A percentile compares a stretch with the other conserved stretches of the same genome.
phyloP scores from a whole-genome alignment of 1,140 invertebrate genomes.

The Bacillus rossius region DNA sequence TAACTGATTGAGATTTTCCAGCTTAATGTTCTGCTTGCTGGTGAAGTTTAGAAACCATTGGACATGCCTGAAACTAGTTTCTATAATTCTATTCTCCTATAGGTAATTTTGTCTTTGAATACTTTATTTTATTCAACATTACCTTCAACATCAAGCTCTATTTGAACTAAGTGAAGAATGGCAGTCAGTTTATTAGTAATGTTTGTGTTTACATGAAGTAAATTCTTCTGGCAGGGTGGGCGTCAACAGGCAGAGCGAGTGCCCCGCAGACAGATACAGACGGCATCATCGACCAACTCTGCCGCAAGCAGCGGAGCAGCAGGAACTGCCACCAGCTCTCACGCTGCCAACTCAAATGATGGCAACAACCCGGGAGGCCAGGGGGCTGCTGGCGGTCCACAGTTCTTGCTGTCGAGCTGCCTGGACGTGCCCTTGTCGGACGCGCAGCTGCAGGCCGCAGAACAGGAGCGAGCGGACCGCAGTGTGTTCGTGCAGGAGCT shows the following conservation, averaged over 20 bases:
- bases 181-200: too few relatives aligned
- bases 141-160: too few relatives aligned
- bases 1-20: too few relatives aligned
- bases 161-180: too few relatives aligned
- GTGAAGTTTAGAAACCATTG: too few relatives aligned
- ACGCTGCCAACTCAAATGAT: slow-evolving; percentile 12
- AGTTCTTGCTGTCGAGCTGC: slow-evolving; percentile 57
- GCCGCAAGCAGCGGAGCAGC: slow-evolving; percentile 27
- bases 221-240: slow-evolving; percentile 51
- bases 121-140: too few relatives aligned
- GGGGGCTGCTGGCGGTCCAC: slow-evolving; percentile 35
- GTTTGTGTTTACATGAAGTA: too few relatives aligned
- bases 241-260: slow-evolving; percentile 82
- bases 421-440: slow-evolving; percentile 52
- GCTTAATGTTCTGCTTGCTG: too few relatives aligned
- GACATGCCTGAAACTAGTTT: too few relatives aligned
- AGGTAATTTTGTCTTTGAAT: too few relatives aligned
- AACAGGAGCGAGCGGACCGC: slow-evolving; percentile 55
- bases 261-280: slow-evolving; percentile 65
- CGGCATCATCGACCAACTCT: slow-evolving; percentile 33
- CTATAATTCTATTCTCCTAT: too few relatives aligned
- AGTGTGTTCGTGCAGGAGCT: slow-evolving; percentile 66
- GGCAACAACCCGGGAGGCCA: slow-evolving; percentile 14
- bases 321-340: slow-evolving; percentile 14
- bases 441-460: slow-evolving; percentile 47